Base-by-base conservation (phyloP, 2,113 vertebrate species). In the Oncorhynchus masou region DNA sequence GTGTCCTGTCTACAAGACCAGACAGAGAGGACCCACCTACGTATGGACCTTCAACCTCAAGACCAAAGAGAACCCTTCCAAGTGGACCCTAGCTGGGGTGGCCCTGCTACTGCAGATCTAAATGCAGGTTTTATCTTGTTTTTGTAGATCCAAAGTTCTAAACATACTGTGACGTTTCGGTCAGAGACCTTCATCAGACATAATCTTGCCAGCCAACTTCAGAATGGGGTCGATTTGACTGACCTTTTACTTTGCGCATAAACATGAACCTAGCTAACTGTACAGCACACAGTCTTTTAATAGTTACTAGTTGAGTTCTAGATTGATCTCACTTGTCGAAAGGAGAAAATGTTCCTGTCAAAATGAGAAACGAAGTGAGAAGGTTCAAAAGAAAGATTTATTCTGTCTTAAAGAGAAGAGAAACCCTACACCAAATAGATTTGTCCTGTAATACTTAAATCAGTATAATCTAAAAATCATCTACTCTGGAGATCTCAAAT, bases 1-100 rank as follows among this genome's bases (percentile, higher is more conserved):
- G 0, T 99, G 97, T 80, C 97, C 98, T 0, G 84, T 99, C 15
- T 99, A 99, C 86, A 99, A 94, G 85, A 99, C 96, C 4, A 91
- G 92, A 24, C 95, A 96, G 82, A 92, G 97, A 25, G 98, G 98
- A 0, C 94, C 95, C 0, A 99, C 96, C 0, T 97, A 96, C 0
- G 92, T 99, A 6, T 99, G 97, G 97, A 98, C 97, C 22, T 98
- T 99, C 57, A 95, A 95, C 87, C 94, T 99, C 11, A 98, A 97
- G 89, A 97, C 95, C 6, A 97, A 94, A 89, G 96, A 98, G 20
- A 95, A 81, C 0, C 92, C 96, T 0, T 94, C 96, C 70, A 99
- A 96, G 85, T 99, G 98, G 97, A 94, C 96, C 20, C 88, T 99
- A 0, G 96, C 97, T 45, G 96, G 98, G 0, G 95, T 98, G 12